Evolutionary conservation across 1,140 invertebrate species (phyloP).

Genomic region (Onthophagus taurus): DNA sequence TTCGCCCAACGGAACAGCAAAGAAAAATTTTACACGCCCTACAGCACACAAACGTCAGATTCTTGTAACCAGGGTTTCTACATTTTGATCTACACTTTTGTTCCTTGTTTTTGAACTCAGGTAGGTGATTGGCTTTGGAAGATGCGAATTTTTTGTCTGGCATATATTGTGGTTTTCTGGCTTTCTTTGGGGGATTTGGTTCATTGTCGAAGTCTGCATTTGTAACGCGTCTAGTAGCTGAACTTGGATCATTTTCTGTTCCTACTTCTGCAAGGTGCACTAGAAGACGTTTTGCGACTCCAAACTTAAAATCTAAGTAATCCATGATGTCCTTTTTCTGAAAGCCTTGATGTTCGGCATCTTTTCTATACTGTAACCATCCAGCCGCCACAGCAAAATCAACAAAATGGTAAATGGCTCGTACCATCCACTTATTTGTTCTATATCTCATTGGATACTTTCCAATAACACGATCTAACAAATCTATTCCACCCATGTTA

Average conservation of each 20-base stretch:
- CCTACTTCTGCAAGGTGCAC: neutral
- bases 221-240: no score
- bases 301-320: neutral
- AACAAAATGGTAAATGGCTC: constrained; percentile 17
- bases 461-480: constrained; percentile 16
- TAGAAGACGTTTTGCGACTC: neutral
- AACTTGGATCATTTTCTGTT: neutral
- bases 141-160: neutral
- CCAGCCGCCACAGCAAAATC: constrained; percentile 17
- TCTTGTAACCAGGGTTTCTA: neutral
- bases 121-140: neutral
- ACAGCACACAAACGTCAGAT: no score
- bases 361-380: constrained; percentile 16
- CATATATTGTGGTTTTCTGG: neutral
- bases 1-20: no score
- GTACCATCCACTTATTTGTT: constrained; percentile 13
- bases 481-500: constrained; percentile 37
- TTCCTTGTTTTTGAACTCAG: neutral
- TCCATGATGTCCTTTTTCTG: constrained; percentile 1
- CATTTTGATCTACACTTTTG: neutral
- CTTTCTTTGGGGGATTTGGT: neutral
- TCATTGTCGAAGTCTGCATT: no score
- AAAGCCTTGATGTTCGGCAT: neutral
- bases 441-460: constrained; percentile 1
- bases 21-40: no score